These are phyloP conservation scores for Nipponia nippon DNA, from an alignment of 2,113 vertebrate genomes.

Conservation along the genomic window DNA sequence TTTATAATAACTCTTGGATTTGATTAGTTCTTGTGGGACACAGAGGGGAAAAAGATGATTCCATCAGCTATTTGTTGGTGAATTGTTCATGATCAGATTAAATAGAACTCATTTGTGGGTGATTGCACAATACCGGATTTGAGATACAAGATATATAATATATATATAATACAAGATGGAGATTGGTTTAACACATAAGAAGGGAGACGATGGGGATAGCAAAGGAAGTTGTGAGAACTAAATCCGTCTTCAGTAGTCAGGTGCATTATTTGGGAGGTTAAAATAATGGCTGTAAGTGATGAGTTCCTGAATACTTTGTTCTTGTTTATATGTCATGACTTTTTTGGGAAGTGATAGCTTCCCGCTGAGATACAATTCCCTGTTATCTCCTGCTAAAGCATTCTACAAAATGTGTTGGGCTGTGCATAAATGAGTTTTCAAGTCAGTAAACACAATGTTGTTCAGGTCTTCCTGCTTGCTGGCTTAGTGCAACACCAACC, in stretches of 20 bases:
- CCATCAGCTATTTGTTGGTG: neutral
- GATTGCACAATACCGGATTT: neutral
- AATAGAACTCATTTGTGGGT: neutral
- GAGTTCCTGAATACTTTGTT: neutral
- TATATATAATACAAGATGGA: too few relatives aligned
- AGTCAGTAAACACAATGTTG: neutral
- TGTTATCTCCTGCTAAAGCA: neutral
- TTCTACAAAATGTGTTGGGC: neutral
- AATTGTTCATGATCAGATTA: neutral
- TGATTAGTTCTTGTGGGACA: conserved; percentile 26
- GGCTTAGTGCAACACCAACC: neutral
- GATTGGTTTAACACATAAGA: neutral
- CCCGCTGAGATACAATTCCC: fast-evolving
- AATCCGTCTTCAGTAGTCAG: neutral
- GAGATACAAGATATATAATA: too few relatives aligned
- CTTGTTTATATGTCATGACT: neutral
- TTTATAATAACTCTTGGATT: conserved; percentile 49
- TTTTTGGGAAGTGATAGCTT: neutral
- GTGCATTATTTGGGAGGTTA: neutral
- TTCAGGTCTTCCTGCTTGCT: neutral
- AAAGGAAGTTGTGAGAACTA: neutral
- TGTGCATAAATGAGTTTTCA: neutral
- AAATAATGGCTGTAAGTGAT: neutral
- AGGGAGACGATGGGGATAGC: neutral
- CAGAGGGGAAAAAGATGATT: neutral